Conservation (phyloP, 35 echinoderm and acorn worm genomes). For the Ophiothrix spiculata region DNA sequence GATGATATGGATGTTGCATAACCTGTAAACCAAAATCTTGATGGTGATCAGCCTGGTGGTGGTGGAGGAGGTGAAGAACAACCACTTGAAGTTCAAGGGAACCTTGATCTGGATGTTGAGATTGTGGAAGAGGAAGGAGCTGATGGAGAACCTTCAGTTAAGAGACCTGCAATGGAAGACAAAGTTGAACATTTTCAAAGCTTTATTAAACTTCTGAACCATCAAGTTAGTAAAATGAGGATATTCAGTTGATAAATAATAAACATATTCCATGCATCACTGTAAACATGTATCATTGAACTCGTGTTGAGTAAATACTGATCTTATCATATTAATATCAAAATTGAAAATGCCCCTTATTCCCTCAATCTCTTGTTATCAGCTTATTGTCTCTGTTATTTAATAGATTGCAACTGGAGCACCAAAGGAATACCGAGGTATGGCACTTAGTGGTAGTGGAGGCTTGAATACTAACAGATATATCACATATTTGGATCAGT, state of each 20-base stretch:
- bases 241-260: not conserved
- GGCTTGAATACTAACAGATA: not conserved
- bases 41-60: not conserved
- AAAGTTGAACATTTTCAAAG: not conserved
- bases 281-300: not conserved
- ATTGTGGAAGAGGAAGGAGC: not conserved
- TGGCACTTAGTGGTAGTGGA: not conserved
- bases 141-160: slow-evolving; percentile 10
- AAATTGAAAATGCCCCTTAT: not conserved
- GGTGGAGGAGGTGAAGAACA: not conserved
- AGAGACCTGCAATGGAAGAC: slow-evolving; percentile 16
- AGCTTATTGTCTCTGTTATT: no score
- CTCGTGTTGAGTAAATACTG: not conserved
- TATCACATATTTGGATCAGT: not conserved
- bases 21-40: no score
- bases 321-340: not conserved
- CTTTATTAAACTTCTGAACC: not conserved
- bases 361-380: not conserved
- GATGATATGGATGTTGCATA: not conserved
- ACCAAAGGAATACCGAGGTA: not conserved
- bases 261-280: not conserved
- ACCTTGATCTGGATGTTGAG: not conserved
- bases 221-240: not conserved
- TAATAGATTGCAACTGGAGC: slow-evolving; percentile 2
- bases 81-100: not conserved